Evolutionary conservation across 2,888 invertebrate species (phyloP), one percentile per base, ranked within the genome.

Genomic region (Yponomeuta sedellus): DNA sequence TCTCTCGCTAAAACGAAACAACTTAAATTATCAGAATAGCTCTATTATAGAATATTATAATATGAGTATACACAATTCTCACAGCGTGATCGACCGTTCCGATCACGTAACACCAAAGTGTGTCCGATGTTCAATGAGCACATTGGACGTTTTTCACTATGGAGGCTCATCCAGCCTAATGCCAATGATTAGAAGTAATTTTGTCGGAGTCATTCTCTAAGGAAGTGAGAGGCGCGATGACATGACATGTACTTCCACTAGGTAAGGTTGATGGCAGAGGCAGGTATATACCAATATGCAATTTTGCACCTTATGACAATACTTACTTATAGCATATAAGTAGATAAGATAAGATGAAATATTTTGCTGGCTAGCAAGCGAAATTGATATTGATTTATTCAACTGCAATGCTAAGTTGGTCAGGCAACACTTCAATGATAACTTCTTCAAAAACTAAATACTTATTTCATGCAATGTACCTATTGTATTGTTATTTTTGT

Each of bases 131-230:
- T 59, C 20, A 59, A 59, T 59, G 1, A n/a, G 11, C 44, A 52
- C 44, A 16, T 16, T 1, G 44, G 44, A 52, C 16, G 44, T 52
- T 52, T 52, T 52, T 52, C 44, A 52, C 44, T 52, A 12, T 52
- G 12, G 44, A 52, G 2, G 44, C 44, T 28, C 28, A 16, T 28
- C 16, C 34, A 62, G 12, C 28, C 12, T 52, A 44, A 40, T n/a
- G 70, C 69, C 69, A 69, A 70, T 73, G 68, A 73, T 76, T 74
- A 73, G 71, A 68, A 68, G 72, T 74, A 64, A 62, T 62, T 79
- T 76, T 74, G 75, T 75, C 44, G 44, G 72, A 66, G 64, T 69
- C 68, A 68, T 59, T 61, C 56, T 62, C 28, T 61, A 34, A 64
- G 66, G 66, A 64, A 69, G 67, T 66, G 64, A 67, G 64, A 67